phyloP scores from a whole-genome alignment of 2,113 vertebrate species.

The Cardinalis cardinalis region DNA sequence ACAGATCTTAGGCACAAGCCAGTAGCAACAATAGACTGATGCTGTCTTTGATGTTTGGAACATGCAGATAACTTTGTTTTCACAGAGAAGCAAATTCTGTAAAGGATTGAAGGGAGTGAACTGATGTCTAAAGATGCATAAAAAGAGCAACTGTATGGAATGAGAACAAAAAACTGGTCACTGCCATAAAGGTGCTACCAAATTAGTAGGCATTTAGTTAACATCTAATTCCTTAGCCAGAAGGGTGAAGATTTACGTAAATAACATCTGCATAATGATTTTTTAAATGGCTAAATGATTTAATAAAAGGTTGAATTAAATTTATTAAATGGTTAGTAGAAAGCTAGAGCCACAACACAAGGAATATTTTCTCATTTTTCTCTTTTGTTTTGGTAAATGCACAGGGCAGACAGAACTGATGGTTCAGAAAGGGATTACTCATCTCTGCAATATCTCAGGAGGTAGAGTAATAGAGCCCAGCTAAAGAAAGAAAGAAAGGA shows the following conservation, averaged over 20 bases:
- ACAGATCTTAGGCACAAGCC: not conserved
- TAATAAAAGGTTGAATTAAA: not conserved
- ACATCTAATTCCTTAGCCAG: not conserved
- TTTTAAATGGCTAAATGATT: not conserved
- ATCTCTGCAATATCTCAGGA: not conserved
- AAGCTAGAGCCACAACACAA: not conserved
- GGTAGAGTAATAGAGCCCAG: not conserved
- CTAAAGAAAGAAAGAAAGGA: not conserved
- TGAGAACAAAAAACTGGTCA: not conserved
- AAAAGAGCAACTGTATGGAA: not conserved
- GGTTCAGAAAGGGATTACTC: not conserved
- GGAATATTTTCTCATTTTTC: not conserved
- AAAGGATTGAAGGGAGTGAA: not conserved
- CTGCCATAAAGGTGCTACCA: not conserved
- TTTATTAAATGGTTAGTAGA: not conserved
- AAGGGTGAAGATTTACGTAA: not conserved
- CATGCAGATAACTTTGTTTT: not conserved
- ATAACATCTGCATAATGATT: not conserved
- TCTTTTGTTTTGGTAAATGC: not conserved
- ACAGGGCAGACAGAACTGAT: not conserved
- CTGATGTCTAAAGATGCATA: not conserved
- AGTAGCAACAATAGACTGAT: not conserved
- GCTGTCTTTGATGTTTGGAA: not conserved
- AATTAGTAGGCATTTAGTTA: not conserved
- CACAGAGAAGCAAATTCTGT: not conserved